Evolutionary conservation across 2,888 invertebrate genomes (phyloP), one percentile per base, ranked within the genome.

Genomic region (Stramonita haemastoma): DNA sequence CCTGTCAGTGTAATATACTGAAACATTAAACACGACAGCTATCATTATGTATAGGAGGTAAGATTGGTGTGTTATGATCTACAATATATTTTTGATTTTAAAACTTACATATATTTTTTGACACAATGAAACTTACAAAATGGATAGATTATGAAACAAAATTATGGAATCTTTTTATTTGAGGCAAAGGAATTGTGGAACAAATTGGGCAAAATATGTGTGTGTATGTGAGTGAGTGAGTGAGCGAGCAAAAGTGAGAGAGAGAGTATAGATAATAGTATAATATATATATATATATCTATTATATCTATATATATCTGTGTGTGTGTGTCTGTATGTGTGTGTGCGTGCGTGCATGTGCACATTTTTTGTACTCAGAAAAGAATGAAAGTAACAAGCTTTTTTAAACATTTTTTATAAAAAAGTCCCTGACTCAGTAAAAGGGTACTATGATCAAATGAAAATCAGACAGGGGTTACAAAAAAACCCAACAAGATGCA

Each of bases 281-380:
- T 60, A 60, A 13, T 60, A 22, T 60, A 60, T 60, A 73, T 26
- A 73, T 73, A 73, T 73, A 73, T n/a, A 73, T 26, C 1, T 73
- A 73, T 73, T n/a, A 73, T 73, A 73, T 26, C 1, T 73, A n/a
- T 73, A 73, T 22, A 73, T n/a, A n/a, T 73, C n/a, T 26, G 26
- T n/a, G 81, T 81, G 81, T 32, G 81, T 77, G 77, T 77, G 77
- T 77, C 15, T 77, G 77, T 77, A n/a, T 77, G 77, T n/a, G n/a
- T 77, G 77, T 19, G 22, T 19, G 60, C 2, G 22, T 19, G 15
- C 13, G 22, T 60, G 60, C 22, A 13, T 2, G 60, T 15, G 22
- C 60, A 2, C 15, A 60, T 19, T 60, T 19, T 60, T 15, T 8
- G 1, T 15, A 15, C 22, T 60, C 15, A 60, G n/a, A 77, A 77